These are phyloP conservation scores for Euborellia annulipes DNA, from an alignment of 1,140 invertebrate species.

Conservation along the genomic window DNA sequence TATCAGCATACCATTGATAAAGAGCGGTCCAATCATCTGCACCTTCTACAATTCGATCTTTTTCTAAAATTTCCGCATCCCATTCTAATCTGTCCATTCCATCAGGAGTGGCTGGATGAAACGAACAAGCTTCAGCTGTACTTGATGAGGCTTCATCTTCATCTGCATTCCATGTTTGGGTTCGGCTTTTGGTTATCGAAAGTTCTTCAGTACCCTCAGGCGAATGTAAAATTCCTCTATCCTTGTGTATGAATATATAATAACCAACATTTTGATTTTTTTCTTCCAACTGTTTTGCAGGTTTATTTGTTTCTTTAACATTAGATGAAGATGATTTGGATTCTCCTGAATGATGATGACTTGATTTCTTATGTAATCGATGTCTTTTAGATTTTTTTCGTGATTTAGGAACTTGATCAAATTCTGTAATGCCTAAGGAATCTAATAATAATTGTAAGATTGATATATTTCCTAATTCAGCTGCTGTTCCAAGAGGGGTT, in stretches of 20 bases:
- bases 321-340: not conserved
- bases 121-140: too few species aligned
- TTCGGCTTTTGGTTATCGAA: too few species aligned
- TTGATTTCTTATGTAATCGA: not conserved
- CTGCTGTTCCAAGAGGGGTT: constrained; percentile 30
- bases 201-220: too few species aligned
- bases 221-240: not conserved
- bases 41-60: constrained; percentile 17
- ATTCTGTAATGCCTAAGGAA: constrained; percentile 19
- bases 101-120: constrained; percentile 34
- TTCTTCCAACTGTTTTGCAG: constrained; percentile 8
- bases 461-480: constrained; percentile 28
- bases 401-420: constrained; percentile 9
- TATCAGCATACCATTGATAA: constrained; percentile 32
- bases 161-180: too few species aligned
- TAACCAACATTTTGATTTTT: constrained; percentile 23
- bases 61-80: constrained; percentile 34
- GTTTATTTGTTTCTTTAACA: too few species aligned
- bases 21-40: constrained; percentile 23
- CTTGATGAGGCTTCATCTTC: too few species aligned
- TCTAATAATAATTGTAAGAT: constrained; percentile 27
- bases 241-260: constrained; percentile 12
- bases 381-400: constrained; percentile 6
- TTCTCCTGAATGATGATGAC: not conserved
- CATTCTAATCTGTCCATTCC: constrained; percentile 41